Evolutionary conservation across 2,113 vertebrate species (phyloP), one percentile per base, ranked within the genome.

Genomic region (Tenrec ecaudatus): DNA sequence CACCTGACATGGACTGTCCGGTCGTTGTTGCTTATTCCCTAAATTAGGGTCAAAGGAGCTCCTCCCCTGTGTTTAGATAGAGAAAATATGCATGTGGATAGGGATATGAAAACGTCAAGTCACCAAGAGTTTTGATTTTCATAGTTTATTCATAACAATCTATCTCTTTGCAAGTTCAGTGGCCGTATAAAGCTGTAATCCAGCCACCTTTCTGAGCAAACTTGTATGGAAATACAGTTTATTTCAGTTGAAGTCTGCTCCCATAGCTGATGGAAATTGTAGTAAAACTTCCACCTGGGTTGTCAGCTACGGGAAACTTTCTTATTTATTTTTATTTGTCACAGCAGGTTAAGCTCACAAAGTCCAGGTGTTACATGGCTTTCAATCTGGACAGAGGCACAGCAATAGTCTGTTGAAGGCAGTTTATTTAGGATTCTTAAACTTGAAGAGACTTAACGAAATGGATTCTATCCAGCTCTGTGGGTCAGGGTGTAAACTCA

Each of bases 261-360:
- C 73, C 53, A n/a, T 90, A 93, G 95, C 94, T 96, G 96, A 96
- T 97, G 97, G 95, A 97, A 97, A 96, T 96, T 95, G 95, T 97
- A 95, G 97, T 97, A 97, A 97, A 97, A 96, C 95, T 96, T 97
- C 97, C 97, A 97, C 96, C 97, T 97, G 96, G 97, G 95, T 96
- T 96, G 95, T 95, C 97, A 96, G 90, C 93, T 95, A 94, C 60
- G 77, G 94, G 96, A 96, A 97, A 94, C 86, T 91, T 97, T 96
- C 96, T 96, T 97, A 97, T 97, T 97, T 97, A 97, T 97, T 97
- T 97, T 97, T 97, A 97, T 97, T 97, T 97, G 97, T 97, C 97
- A 97, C 96, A 97, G 96, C 96, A 96, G 96, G 97, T 97, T 97
- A 97, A 88, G 84, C 95, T 97, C 96, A 97, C 96, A 97, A 97